A percentile compares a stretch with the other conserved stretches of the same genome.
Conservation (phyloP, 2,888 invertebrate genomes). For the Hyppa rectilinea region DNA sequence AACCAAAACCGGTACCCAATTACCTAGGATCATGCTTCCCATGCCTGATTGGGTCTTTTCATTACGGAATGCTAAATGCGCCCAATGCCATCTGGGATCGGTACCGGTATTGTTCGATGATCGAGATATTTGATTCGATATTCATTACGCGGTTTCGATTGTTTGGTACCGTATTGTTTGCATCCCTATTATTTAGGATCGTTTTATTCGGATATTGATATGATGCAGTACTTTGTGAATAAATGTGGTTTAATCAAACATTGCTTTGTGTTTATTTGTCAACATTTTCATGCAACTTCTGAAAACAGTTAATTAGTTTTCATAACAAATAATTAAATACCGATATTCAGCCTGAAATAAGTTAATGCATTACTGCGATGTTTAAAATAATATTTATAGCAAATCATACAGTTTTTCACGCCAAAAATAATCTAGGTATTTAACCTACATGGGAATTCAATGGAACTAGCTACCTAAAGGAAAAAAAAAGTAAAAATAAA, state of each 20-base stretch:
- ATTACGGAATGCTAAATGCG: constrained; percentile 57
- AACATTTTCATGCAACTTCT: not conserved
- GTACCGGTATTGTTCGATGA: constrained; percentile 54
- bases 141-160: constrained; percentile 60
- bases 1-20: constrained; percentile 63
- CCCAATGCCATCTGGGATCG: constrained; percentile 41
- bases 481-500: not conserved
- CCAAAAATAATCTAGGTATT: not conserved
- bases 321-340: not conserved
- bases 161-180: constrained; percentile 57
- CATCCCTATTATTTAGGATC: constrained; percentile 55
- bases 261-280: constrained; percentile 20
- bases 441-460: not conserved
- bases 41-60: constrained; percentile 65
- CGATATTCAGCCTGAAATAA: not conserved
- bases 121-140: constrained; percentile 57
- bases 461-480: too few species aligned
- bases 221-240: constrained; percentile 45
- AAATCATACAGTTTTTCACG: not conserved
- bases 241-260: constrained; percentile 23
- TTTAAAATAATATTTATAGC: not conserved
- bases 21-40: constrained; percentile 53
- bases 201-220: constrained; percentile 42
- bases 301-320: not conserved
- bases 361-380: not conserved